Conservation (phyloP, 2,797 vertebrate species). For the Zalophus californianus region DNA sequence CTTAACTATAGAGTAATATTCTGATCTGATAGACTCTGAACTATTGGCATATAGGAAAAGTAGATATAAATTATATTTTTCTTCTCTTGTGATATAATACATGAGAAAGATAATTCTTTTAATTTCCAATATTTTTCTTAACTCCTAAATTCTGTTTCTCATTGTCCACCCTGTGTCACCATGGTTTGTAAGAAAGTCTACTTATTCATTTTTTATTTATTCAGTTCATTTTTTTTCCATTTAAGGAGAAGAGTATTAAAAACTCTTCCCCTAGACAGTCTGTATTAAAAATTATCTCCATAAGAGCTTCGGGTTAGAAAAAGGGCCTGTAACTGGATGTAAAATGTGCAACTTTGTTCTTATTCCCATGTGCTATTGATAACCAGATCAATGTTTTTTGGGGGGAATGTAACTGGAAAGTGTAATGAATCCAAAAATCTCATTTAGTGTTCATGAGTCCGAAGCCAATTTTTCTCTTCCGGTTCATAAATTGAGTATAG, state of each 20-base stretch:
- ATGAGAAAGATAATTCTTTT: neutral
- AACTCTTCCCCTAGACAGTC: neutral
- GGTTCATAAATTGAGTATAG: neutral
- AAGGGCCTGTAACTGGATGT: neutral
- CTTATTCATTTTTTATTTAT: neutral
- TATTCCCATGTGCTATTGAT: neutral
- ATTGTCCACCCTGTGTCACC: neutral
- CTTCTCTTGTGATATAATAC: neutral
- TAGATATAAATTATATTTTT: neutral
- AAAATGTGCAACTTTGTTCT: neutral
- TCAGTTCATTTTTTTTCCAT: neutral
- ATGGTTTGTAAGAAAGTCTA: neutral
- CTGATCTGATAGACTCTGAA: neutral
- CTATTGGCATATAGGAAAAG: neutral
- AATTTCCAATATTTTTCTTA: neutral
- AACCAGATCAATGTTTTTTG: neutral
- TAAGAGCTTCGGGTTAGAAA: neutral
- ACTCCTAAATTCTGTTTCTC: constrained; percentile 8
- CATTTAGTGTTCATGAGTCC: constrained; percentile 5
- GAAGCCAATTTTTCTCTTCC: constrained; percentile 32
- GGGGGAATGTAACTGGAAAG: neutral
- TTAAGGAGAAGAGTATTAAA: neutral
- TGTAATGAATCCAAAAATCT: constrained; percentile 6
- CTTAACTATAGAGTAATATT: neutral
- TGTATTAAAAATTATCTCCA: neutral